These are phyloP conservation scores for Listronotus bonariensis DNA, from an alignment of 1,140 invertebrate genomes.

Conservation along the genomic window DNA sequence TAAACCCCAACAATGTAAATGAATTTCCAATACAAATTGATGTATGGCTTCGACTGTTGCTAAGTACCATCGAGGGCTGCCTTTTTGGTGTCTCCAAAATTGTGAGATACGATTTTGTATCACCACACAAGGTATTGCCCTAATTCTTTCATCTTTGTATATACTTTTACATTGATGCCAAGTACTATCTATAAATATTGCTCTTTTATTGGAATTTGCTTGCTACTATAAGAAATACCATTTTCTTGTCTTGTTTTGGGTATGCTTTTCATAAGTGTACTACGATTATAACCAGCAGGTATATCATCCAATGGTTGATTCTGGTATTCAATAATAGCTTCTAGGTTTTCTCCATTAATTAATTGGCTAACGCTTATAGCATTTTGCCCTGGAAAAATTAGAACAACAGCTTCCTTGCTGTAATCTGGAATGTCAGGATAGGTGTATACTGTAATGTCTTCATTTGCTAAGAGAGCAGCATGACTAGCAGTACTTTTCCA, in stretches of 20 bases:
- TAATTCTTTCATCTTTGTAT: conserved; percentile 77
- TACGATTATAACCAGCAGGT: conserved; percentile 63
- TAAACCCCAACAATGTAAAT: conserved; percentile 69
- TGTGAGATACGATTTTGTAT: conserved; percentile 83
- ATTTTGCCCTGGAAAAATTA: conserved; percentile 81
- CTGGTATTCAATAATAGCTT: conserved; percentile 46
- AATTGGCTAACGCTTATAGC: conserved; percentile 69
- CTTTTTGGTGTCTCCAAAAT: conserved; percentile 93
- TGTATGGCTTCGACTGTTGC: conserved; percentile 94
- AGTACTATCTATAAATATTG: conserved; percentile 91
- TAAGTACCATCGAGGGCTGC: conserved; percentile 88
- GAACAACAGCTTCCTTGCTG: conserved; percentile 67
- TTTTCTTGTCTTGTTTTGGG: conserved; percentile 28
- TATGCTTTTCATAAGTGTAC: conserved; percentile 60
- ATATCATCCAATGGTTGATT: conserved; percentile 52
- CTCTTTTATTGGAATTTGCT: conserved; percentile 68
- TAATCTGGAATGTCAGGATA: conserved; percentile 91
- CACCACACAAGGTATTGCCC: conserved; percentile 74
- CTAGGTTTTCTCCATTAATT: conserved; percentile 56
- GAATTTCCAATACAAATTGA: conserved; percentile 85
- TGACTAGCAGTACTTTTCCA: conserved; percentile 94
- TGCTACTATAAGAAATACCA: conserved; percentile 17
- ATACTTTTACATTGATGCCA: conserved; percentile 91
- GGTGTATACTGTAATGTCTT: conserved; percentile 83
- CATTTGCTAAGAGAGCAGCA: conserved; percentile 83